Evolutionary conservation across 2,888 invertebrate genomes (phyloP).

Genomic region (Pristionchus fissidentatus): DNA sequence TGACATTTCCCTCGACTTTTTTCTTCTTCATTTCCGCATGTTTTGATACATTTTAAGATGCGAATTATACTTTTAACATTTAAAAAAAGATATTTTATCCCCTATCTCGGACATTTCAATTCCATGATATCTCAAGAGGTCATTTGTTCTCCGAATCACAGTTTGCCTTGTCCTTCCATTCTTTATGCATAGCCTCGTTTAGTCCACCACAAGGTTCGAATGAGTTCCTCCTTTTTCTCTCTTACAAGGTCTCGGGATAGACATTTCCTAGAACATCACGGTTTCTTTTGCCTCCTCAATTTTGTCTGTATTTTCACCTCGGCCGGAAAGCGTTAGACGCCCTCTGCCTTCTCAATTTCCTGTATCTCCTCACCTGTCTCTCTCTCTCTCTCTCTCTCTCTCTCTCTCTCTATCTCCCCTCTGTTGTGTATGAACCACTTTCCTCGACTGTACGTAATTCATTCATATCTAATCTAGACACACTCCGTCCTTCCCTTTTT

Average conservation of each 20-base stretch:
- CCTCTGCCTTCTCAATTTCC: background rate
- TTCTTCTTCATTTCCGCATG: background rate
- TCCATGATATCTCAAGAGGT: slow-evolving; percentile 1
- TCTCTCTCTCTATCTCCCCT: slow-evolving; percentile 36
- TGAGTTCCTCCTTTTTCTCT: slow-evolving; percentile 50
- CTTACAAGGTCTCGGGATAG: slow-evolving; percentile 46
- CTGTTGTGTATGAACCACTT: background rate
- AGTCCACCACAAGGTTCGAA: background rate
- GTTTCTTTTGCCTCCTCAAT: slow-evolving; percentile 51
- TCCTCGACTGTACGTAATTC: slow-evolving; percentile 18
- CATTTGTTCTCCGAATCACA: slow-evolving; percentile 26
- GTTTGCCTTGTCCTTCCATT: slow-evolving; percentile 32
- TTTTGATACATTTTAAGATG: too few relatives aligned
- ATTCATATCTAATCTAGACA: slow-evolving; percentile 2
- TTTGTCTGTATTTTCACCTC: too few relatives aligned
- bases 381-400: background rate
- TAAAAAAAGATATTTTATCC: too few relatives aligned
- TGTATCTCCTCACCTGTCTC: background rate
- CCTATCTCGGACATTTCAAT: background rate
- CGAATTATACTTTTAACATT: too few relatives aligned
- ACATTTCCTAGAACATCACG: slow-evolving; percentile 49
- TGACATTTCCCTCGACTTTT: slow-evolving; percentile 10
- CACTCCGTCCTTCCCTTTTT: background rate
- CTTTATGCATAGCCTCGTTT: slow-evolving; percentile 32
- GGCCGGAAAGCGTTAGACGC: background rate